phyloP scores from a whole-genome alignment of 2,797 vertebrate species.

The Sebastes vulpes region DNA sequence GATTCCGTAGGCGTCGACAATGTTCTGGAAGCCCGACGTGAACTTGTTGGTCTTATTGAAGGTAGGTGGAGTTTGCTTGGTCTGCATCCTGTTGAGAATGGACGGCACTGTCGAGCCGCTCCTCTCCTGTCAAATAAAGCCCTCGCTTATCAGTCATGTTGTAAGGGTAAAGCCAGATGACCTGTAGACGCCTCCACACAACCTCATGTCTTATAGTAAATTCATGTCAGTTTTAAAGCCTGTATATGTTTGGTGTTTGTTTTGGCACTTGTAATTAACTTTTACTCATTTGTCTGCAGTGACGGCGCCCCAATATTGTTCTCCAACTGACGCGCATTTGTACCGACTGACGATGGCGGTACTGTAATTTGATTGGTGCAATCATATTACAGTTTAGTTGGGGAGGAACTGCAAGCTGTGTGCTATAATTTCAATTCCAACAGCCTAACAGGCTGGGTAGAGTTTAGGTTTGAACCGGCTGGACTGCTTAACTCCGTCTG shows the following conservation, averaged over 20 bases:
- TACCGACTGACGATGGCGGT: background rate
- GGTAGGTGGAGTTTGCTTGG: slow-evolving; percentile 97
- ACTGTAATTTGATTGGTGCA: background rate
- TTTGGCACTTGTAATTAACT: background rate
- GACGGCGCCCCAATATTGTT: background rate
- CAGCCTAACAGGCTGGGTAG: too few species aligned
- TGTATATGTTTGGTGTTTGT: background rate
- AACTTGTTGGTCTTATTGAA: slow-evolving; percentile 99
- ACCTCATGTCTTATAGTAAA: background rate
- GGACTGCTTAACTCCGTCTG: too few species aligned
- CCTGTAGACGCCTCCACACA: background rate
- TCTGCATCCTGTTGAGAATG: slow-evolving; percentile 98
- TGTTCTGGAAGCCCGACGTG: slow-evolving; percentile 96
- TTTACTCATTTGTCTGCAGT: background rate
- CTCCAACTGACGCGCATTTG: background rate
- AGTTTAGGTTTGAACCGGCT: too few species aligned
- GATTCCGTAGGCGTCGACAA: slow-evolving; percentile 97
- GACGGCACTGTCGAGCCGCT: slow-evolving; percentile 98
- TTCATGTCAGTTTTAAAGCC: background rate
- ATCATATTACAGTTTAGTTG: background rate
- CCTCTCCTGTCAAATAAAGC: slow-evolving; percentile 87
- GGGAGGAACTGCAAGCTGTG: too few species aligned
- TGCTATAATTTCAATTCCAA: too few species aligned
- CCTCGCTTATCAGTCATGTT: background rate
- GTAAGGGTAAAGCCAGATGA: background rate